Evolutionary conservation across 2,797 vertebrate genomes (phyloP).

Genomic region (Moxostoma hubbsi): DNA sequence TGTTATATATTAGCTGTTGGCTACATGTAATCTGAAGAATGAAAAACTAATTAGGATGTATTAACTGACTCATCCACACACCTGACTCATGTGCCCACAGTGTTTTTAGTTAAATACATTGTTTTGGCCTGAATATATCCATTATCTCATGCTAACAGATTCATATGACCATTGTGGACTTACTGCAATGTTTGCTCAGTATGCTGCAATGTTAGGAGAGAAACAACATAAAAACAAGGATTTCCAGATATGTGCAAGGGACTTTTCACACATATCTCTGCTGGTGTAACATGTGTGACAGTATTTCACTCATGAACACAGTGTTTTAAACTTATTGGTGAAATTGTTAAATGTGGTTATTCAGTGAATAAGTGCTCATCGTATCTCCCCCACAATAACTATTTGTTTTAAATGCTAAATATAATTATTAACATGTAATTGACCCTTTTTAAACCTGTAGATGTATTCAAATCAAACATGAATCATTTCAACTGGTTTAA

Average conservation of each 20-base stretch:
- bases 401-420: not conserved
- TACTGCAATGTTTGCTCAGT: not conserved
- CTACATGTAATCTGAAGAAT: constrained; percentile 1
- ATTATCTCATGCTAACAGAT: constrained; percentile 12
- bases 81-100: not conserved
- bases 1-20: constrained; percentile 20
- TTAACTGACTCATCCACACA: not conserved
- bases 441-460: constrained; percentile 4
- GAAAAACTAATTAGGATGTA: constrained; percentile 8
- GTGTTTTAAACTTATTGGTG: not conserved
- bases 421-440: not conserved
- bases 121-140: constrained; percentile 1
- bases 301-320: not conserved
- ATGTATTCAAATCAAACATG: not conserved
- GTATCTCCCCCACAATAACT: not conserved
- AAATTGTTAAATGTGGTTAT: not conserved
- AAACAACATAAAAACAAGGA: not conserved
- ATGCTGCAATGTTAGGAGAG: constrained; percentile 19
- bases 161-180: not conserved
- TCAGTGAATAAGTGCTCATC: not conserved
- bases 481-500: not conserved
- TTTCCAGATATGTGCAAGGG: not conserved
- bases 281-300: constrained; percentile 4
- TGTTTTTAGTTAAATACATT: constrained; percentile 4
- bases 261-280: not conserved